Conservation (phyloP, 2,797 vertebrate genomes). For the Perodicticus potto region DNA sequence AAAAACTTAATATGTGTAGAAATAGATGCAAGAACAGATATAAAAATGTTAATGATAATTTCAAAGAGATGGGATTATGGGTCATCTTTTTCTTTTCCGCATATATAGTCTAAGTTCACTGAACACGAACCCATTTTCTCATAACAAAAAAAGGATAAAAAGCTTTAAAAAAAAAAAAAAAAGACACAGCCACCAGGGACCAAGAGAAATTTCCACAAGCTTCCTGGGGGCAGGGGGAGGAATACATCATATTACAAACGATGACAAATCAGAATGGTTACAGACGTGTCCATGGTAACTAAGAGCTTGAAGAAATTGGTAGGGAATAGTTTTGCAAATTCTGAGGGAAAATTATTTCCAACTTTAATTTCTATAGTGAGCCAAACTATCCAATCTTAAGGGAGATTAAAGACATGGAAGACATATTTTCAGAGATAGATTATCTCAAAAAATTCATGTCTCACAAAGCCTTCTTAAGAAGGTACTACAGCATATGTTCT, state of each 20-base stretch:
- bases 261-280: not conserved
- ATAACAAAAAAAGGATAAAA: not conserved
- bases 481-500: not conserved
- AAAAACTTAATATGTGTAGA: not conserved
- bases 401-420: not conserved
- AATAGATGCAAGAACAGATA: not conserved
- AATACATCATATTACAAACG: not conserved
- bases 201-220: not conserved
- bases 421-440: not conserved
- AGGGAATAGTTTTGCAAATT: not conserved
- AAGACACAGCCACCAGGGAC: not conserved
- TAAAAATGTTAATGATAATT: not conserved
- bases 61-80: not conserved
- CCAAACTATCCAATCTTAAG: not conserved
- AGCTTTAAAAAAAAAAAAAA: not conserved
- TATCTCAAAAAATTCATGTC: not conserved
- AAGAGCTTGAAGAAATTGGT: not conserved
- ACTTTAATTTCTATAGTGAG: not conserved
- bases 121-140: not conserved
- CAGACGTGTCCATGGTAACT: not conserved
- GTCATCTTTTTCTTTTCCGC: not conserved
- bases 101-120: not conserved
- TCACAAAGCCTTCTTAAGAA: not conserved
- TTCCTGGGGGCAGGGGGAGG: not conserved
- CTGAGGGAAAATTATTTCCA: not conserved